Base-by-base conservation (phyloP, 2,113 vertebrate genomes). In the Procavia capensis region DNA sequence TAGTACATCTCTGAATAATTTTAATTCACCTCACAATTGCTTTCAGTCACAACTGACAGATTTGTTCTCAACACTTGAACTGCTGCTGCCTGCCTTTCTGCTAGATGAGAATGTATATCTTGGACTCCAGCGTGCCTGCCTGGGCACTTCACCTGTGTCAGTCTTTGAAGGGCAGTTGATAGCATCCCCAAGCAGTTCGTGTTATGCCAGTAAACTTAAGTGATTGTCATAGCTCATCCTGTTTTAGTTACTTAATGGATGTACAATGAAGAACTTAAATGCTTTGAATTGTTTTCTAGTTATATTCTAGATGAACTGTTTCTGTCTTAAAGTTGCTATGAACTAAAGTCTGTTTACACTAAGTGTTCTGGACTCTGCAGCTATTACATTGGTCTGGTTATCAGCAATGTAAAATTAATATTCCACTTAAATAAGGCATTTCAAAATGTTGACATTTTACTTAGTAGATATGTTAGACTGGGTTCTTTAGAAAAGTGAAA, bases 171-270 rank as follows among this genome's bases (percentile, higher is more conserved):
- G 74, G 57, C 61, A 68, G 25, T n/a, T 89, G 45, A 25, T 14
- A 1, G 34, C 54, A 29, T 47, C 50, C 39, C 36, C 16, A 45
- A 54, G 16, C 68, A 85, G 70, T 54, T n/a, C 16, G 68, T 68
- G 43, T 39, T 91, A 39, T 24, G 34, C 63, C 14, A 25, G 0
- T 68, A 47, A 66, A 72, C 24, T 17, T 84, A 82, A 89, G 66
- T 59, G 25, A 76, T 75, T 68, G 6, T 80, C 22, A 3, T 36
- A 74, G 31, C 22, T 91, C 34, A 81, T 68, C 43, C 19, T 76
- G 61, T 47, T 93, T 96, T 88, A 72, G 82, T 75, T 41, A 17
- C 84, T n/a, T 74, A 72, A 72, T 86, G n/a, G 70, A 68, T 90
- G 2, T 90, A 47, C 19, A 75, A 3, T n/a, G 83, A 85, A 2